Percentiles rank a stretch among this genome's conserved stretches.
Evolutionary conservation across 2,888 invertebrate species (phyloP).

Genomic region (Pollenia labialis): DNA sequence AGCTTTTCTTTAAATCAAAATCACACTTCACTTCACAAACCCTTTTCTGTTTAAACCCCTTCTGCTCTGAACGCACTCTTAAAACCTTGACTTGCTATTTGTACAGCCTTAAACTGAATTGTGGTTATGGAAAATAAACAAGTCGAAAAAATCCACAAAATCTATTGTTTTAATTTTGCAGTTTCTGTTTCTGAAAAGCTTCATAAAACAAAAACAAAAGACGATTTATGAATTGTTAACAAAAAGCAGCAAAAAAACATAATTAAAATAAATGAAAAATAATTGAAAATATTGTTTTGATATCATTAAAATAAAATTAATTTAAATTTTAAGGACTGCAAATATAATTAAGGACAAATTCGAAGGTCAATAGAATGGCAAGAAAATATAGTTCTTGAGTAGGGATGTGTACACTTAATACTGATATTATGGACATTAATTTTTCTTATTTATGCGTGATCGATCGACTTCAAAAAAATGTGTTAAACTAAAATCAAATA

Average conservation of each 20-base stretch:
- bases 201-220: conserved; percentile 61
- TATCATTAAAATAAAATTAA: conserved; percentile 3
- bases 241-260: neutral
- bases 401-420: no score
- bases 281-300: conserved; percentile 1
- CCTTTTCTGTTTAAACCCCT: no score
- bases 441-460: no score
- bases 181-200: conserved; percentile 67
- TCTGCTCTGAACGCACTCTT: neutral
- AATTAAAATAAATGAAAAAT: neutral
- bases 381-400: no score
- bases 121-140: conserved; percentile 17
- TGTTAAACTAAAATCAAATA: no score
- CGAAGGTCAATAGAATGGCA: no score
- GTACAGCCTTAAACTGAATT: conserved; percentile 34
- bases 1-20: neutral
- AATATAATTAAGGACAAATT: no score
- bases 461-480: no score
- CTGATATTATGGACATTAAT: no score
- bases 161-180: conserved; percentile 61
- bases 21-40: conserved; percentile 6
- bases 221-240: conserved; percentile 55
- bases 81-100: conserved; percentile 46
- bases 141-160: conserved; percentile 13
- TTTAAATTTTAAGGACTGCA: neutral